A percentile compares a stretch with the other conserved stretches of the same genome.
Conservation (phyloP, 2,888 invertebrate genomes). For the Macrosiphum euphorbiae region DNA sequence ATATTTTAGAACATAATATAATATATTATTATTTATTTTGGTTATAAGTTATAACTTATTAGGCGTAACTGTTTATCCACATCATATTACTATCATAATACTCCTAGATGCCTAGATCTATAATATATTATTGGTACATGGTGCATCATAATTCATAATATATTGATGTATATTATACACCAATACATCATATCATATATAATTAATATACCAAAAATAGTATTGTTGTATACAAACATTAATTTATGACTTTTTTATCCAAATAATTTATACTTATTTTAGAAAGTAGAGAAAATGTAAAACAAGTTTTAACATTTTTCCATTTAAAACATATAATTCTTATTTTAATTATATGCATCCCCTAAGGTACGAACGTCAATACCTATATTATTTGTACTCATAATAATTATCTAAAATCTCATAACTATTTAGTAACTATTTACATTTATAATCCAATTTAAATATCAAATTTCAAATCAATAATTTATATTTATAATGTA, state of each 20-base stretch:
- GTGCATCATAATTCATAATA: background rate
- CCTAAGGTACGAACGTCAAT: constrained; percentile 8
- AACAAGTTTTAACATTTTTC: constrained; percentile 13
- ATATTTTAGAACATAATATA: background rate
- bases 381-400: background rate
- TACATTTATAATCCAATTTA: background rate
- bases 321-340: background rate
- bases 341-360: background rate
- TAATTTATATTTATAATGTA: background rate
- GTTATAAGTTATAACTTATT: background rate
- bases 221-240: background rate
- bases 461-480: background rate
- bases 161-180: background rate
- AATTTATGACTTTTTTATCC: constrained; percentile 12
- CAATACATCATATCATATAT: background rate
- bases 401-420: background rate
- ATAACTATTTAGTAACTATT: background rate
- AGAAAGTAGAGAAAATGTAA: constrained; percentile 35
- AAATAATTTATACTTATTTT: constrained; percentile 27
- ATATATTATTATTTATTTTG: constrained; percentile 1
- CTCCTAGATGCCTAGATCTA: background rate
- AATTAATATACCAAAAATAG: background rate
- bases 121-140: background rate
- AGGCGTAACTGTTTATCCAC: background rate
- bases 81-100: background rate